Base-by-base conservation (phyloP, 2,797 vertebrate species). In the Pogonophryne albipinna region DNA sequence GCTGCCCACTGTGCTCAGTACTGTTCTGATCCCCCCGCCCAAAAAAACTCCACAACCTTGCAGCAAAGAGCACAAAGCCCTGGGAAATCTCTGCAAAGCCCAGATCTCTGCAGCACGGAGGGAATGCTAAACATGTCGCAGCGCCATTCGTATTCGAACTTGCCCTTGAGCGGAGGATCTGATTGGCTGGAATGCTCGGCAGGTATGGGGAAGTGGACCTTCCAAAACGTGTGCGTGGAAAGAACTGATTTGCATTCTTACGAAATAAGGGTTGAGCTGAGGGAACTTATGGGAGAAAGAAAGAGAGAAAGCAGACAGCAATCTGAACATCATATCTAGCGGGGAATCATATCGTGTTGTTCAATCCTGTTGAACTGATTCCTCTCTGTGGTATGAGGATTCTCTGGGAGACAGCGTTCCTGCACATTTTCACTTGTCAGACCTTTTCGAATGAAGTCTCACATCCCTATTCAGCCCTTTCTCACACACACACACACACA, bases 151-250 rank as follows among this genome's bases (percentile, higher is more conserved):
- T 82, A 92, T 85, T 89, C 62, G 13, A 92, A 93, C 91, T 85
- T 85, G 93, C 83, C 86, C 76, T 42, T 68, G 61, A 68, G 72
- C 56, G 7, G 65, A 7, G 2, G 0, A 53, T 74, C 46, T 16
- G 78, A 92, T 88, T 93, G 89, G 84, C 69, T 86, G 69, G 11
- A 68, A 57, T 31, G 69, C 50, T 67, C 60, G 73, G 60, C 76
- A 89, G 88, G 89, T 91, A 93, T 94, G 92, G 90, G 91, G 91
- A 94, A 93, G 83, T 4, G 11, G 66, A 69, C 17, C 76, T 58
- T 52, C 71, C 45, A 86, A 85, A 80, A 44, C 0, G 3, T 41
- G 52, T 78, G 53, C 19, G 45, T 66, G 60, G 58, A 82, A 71
- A 80, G 59, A 65, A 69, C 66, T 84, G 47, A 83, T 81, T 60